These are phyloP conservation scores for Eulemur mongoz DNA, from an alignment of 2,797 vertebrate species.

Conservation along the genomic window DNA sequence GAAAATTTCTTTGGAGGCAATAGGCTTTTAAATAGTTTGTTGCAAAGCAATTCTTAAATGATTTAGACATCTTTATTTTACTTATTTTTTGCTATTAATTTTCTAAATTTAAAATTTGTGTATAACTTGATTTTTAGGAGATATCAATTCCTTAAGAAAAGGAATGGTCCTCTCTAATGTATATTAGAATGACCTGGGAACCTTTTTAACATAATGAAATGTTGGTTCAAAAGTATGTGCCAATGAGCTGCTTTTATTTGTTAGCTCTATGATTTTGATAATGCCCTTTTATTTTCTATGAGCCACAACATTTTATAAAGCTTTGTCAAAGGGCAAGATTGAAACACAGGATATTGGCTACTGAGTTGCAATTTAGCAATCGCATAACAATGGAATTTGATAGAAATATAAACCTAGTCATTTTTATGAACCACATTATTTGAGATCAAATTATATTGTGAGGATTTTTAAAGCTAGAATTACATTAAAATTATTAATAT, in stretches of 20 bases:
- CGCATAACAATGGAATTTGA: constrained; percentile 36
- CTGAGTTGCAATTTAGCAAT: constrained; percentile 53
- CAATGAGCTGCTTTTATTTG: neutral
- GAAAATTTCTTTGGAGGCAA: neutral
- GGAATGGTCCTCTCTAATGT: neutral
- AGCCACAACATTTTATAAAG: constrained; percentile 21
- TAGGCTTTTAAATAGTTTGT: neutral
- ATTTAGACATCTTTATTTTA: neutral
- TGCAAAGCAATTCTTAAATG: neutral
- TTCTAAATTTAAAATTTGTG: neutral
- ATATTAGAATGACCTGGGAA: neutral
- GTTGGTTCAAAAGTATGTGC: neutral
- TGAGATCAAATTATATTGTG: constrained; percentile 50
- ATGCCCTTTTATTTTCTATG: constrained; percentile 7
- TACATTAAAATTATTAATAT: constrained; percentile 61
- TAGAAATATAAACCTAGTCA: constrained; percentile 42
- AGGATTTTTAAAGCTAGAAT: constrained; percentile 49
- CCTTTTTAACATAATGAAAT: neutral
- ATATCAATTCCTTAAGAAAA: neutral
- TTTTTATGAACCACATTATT: constrained; percentile 63
- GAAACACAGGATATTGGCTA: constrained; percentile 10
- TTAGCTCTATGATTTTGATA: constrained; percentile 24
- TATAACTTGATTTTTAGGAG: neutral
- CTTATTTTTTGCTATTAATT: neutral
- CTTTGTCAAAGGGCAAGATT: constrained; percentile 19